Evolutionary conservation across 2,113 vertebrate genomes (phyloP), one percentile per base, ranked within the genome.

Genomic region (Burhinus oedicnemus): DNA sequence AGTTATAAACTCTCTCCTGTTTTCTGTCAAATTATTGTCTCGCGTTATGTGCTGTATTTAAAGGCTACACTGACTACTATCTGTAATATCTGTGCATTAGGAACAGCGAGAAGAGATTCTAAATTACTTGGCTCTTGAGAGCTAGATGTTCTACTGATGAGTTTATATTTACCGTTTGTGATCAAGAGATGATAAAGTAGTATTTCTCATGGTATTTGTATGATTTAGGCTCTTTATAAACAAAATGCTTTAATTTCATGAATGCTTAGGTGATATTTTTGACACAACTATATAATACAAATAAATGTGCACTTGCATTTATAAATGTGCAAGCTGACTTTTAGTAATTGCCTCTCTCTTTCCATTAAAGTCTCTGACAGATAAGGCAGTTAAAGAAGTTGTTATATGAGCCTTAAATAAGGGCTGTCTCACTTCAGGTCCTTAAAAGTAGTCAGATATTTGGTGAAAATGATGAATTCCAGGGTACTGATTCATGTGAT

Each of bases 391-490:
- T 71, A 68, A 96, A 58, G 22, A 57, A 71, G 27, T 58, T 83
- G 52, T 45, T 71, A 47, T 40, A 8, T 16, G 30, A 91, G 34
- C 58, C 29, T 77, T 74, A 71, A 86, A 60, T 71, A 91, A 84
- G 32, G 40, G 3, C 29, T 1, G 2, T 64, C 52, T 84, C 77
- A 74, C 19, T 83, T 88, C 29, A 86, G 7, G 49, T 70, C 32
- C 10, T 68, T 89, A 42, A 74, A 89, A 78, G 58, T 32, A 44
- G 84, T 15, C 47, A 44, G 27, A 22, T 64, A 17, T 42, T 84
- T 70, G 98, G 98, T 98, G 98, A 98, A 98, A 94, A 97, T 98
- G 98, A 98, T 98, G 98, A 98, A 64, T 94, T 92, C 54, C 95
- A 32, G 96, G 98, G 91, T 95, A 81, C 98, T 98, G 98, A 98